These are phyloP conservation scores for Chinchilla lanigera DNA, from an alignment of 2,113 vertebrate species.

Conservation along the genomic window DNA sequence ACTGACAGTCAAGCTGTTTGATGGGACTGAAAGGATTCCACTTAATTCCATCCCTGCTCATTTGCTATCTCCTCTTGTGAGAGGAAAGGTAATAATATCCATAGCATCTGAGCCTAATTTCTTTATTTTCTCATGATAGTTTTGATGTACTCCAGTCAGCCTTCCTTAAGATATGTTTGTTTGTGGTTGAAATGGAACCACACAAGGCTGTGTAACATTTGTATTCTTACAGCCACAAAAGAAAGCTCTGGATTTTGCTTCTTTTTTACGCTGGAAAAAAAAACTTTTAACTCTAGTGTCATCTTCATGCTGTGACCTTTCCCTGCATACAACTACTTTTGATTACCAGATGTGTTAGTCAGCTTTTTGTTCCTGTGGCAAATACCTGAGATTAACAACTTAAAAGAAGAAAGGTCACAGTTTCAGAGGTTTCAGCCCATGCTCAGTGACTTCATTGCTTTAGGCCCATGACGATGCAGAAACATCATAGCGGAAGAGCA, in stretches of 20 bases:
- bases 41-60: neutral
- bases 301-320: neutral
- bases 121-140: neutral
- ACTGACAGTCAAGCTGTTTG: conserved; percentile 9
- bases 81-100: neutral
- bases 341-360: neutral
- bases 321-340: neutral
- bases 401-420: neutral
- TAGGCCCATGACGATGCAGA: neutral
- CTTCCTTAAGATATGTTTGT: neutral
- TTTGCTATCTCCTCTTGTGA: neutral
- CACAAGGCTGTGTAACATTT: neutral
- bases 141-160: neutral
- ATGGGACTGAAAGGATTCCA: conserved; percentile 35
- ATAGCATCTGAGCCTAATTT: neutral
- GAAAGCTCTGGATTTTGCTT: conserved; percentile 46
- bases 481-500: neutral
- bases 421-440: neutral
- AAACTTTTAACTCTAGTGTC: neutral
- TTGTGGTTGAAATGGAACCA: conserved; percentile 14
- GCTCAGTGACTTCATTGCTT: neutral
- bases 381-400: neutral
- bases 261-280: neutral
- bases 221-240: neutral
- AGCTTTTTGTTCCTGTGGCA: neutral